Conservation (phyloP, 2,113 vertebrate species). For the Centropus bengalensis region DNA sequence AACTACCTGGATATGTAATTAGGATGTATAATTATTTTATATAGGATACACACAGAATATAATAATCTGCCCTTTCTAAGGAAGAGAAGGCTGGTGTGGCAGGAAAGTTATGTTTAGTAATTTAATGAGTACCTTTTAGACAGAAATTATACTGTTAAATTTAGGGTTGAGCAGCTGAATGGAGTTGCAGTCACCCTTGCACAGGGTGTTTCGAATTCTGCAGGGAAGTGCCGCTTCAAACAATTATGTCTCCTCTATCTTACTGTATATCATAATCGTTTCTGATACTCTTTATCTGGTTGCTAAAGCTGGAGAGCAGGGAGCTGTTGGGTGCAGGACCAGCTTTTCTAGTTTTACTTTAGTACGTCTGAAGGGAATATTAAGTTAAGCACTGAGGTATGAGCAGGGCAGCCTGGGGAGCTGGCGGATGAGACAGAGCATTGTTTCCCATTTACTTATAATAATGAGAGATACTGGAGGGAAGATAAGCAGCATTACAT, state of each 20-base stretch:
- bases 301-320: neutral
- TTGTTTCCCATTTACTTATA: neutral
- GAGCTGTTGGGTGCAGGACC: neutral
- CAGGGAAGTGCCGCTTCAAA: neutral
- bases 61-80: neutral
- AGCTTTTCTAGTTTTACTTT: neutral
- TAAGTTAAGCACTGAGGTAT: neutral
- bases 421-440: neutral
- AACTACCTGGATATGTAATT: neutral
- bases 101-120: neutral
- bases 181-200: neutral
- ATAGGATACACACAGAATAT: neutral
- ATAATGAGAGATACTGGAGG: neutral
- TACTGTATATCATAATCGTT: neutral
- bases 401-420: neutral
- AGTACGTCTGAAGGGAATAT: neutral
- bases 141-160: neutral
- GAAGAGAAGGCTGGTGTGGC: neutral
- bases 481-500: neutral
- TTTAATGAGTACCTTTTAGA: conserved; percentile 2
- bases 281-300: neutral
- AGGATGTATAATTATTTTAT: conserved; percentile 23
- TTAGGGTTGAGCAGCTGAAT: neutral
- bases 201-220: neutral
- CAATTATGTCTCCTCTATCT: neutral